Evolutionary conservation across 1,140 invertebrate genomes (phyloP).

Genomic region (Phortica variegata): DNA sequence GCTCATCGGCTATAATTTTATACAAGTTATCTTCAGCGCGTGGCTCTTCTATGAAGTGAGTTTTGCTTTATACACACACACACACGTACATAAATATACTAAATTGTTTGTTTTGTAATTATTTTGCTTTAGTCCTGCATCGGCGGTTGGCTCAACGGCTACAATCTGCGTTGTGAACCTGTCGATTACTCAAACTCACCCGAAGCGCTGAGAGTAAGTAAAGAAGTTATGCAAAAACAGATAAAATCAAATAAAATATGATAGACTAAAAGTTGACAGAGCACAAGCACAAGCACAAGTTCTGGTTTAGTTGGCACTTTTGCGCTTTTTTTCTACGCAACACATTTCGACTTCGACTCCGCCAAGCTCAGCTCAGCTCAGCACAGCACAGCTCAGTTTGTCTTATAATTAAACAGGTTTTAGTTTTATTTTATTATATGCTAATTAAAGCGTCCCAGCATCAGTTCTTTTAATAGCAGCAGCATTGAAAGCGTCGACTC

Average conservation of each 20-base stretch:
- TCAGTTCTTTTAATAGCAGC: slow-evolving; percentile 7
- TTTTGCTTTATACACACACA: background rate
- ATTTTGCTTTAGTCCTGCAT: slow-evolving; percentile 64
- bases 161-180: slow-evolving; percentile 87
- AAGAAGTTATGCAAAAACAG: slow-evolving; percentile 12
- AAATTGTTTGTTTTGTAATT: slow-evolving; percentile 18
- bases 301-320: too few relatives aligned
- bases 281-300: too few relatives aligned
- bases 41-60: slow-evolving; percentile 84
- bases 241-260: background rate
- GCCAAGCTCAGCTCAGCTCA: too few relatives aligned
- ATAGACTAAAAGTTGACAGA: too few relatives aligned
- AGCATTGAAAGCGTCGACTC: slow-evolving; percentile 22
- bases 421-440: too few relatives aligned
- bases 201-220: slow-evolving; percentile 77
- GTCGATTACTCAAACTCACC: slow-evolving; percentile 80
- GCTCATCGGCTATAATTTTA: slow-evolving; percentile 83
- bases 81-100: background rate
- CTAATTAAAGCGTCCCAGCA: slow-evolving; percentile 25
- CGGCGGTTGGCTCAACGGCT: slow-evolving; percentile 72
- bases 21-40: slow-evolving; percentile 80
- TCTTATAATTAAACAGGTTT: too few relatives aligned
- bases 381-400: slow-evolving; percentile 19
- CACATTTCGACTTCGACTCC: too few relatives aligned
- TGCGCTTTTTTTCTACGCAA: too few relatives aligned